Conservation (phyloP, 2,797 vertebrate genomes). For the Ficedula albicollis region DNA sequence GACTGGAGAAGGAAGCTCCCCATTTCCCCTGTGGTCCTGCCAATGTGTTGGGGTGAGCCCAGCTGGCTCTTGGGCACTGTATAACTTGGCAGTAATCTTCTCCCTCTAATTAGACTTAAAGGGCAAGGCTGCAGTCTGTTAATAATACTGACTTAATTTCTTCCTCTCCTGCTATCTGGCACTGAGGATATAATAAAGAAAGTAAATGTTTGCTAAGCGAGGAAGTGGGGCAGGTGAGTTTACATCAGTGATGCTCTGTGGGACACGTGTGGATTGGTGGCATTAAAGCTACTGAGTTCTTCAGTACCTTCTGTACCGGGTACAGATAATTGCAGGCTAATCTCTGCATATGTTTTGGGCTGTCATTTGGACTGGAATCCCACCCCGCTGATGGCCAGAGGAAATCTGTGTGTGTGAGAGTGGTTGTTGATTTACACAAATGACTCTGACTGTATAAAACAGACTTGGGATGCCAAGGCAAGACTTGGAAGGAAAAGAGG, state of each 20-base stretch:
- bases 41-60: neutral
- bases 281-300: neutral
- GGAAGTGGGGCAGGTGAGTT: constrained; percentile 44
- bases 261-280: rapidly evolving
- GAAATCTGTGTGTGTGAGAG: neutral
- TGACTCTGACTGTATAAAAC: neutral
- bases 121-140: constrained; percentile 64
- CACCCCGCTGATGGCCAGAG: neutral
- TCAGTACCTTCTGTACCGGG: too few relatives aligned
- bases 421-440: neutral
- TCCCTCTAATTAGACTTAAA: constrained; percentile 56
- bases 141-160: constrained; percentile 68
- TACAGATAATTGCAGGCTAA: neutral
- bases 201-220: constrained; percentile 66
- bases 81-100: constrained; percentile 47
- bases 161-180: constrained; percentile 28
- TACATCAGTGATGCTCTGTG: neutral
- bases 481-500: neutral
- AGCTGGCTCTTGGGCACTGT: neutral
- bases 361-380: neutral
- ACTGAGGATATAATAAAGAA: neutral
- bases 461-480: neutral
- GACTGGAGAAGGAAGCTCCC: neutral
- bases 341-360: neutral
- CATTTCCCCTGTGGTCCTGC: neutral